A percentile compares a stretch with the other conserved stretches of the same genome.
Evolutionary conservation across 2,113 vertebrate species (phyloP).

Genomic region (Crotalus horridus): DNA sequence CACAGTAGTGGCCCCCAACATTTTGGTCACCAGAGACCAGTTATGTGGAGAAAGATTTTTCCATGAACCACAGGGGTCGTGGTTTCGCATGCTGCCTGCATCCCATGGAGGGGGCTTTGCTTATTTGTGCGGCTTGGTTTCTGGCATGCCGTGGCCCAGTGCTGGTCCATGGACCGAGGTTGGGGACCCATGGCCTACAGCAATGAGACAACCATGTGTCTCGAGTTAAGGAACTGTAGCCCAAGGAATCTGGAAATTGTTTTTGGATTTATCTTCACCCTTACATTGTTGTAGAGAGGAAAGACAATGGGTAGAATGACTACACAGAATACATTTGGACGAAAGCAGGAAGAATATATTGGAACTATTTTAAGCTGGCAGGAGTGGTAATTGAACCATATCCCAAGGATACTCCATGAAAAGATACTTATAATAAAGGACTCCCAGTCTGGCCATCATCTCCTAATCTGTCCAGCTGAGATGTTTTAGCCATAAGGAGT

Average conservation of each 20-base stretch:
- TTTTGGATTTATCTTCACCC: background rate
- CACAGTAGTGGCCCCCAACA: no score
- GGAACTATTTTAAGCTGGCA: background rate
- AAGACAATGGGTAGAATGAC: no score
- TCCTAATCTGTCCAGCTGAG: background rate
- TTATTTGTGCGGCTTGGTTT: no score
- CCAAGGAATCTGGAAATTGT: background rate
- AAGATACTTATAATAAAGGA: background rate
- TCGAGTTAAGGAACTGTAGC: background rate
- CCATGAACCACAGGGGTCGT: no score
- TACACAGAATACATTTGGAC: background rate
- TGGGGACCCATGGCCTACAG: no score
- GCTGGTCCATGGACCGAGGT: no score
- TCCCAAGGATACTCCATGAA: background rate
- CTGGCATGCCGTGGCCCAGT: no score
- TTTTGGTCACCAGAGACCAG: no score
- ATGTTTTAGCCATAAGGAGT: background rate
- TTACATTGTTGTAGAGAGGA: background rate
- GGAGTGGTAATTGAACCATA: background rate
- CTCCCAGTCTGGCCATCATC: background rate
- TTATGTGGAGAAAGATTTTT: no score
- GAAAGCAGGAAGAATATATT: background rate
- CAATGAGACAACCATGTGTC: background rate
- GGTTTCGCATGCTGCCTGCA: no score
- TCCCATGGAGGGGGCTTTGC: no score